Evolutionary conservation across 1,140 invertebrate genomes (phyloP), one percentile per base, ranked within the genome.

Genomic region (Amyelois transitella): DNA sequence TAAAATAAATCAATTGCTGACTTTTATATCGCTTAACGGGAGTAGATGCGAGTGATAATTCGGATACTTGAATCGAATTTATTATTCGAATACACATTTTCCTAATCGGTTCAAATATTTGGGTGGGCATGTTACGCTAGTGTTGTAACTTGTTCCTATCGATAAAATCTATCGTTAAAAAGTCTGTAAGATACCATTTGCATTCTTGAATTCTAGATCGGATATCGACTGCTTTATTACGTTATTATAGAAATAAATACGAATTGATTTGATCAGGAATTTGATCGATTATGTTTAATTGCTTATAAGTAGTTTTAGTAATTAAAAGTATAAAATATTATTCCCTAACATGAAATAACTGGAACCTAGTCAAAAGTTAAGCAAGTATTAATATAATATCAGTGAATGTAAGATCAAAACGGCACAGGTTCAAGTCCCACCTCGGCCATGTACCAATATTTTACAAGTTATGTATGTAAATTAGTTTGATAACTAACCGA

Each of bases 1-100:
- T 52, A 64, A 71, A 14, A 66, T 78, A 76, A 75, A 80, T 83
- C 75, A 74, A 38, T 44, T 69, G 75, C 71, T 59, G 57, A 53
- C 73, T 75, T 75, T 69, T 72, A 68, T 69, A 75, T 62, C 57
- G 66, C 69, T 14, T 72, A 78, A 83, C 69, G 75, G 62, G 72
- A 79, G 71, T 78, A 77, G 77, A 80, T 81, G 2, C 19, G 32
- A 58, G 53, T 53, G 64, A 75, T 66, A 57, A 63, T 64, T 53
- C 64, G 52, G 55, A 59, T 57, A 73, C 68, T 66, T 65, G 60
- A 60, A 38, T 38, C 52, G 61, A 65, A 71, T 65, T 62, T 60
- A 53, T 51, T 51, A 69, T 64, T 66, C 24, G 51, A 55, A 70
- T 69, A 77, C 74, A 73, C 72, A 77, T 76, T 75, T 72, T 64